Base-by-base conservation (phyloP, 2,888 invertebrate species). In the Agrotis clavis region DNA sequence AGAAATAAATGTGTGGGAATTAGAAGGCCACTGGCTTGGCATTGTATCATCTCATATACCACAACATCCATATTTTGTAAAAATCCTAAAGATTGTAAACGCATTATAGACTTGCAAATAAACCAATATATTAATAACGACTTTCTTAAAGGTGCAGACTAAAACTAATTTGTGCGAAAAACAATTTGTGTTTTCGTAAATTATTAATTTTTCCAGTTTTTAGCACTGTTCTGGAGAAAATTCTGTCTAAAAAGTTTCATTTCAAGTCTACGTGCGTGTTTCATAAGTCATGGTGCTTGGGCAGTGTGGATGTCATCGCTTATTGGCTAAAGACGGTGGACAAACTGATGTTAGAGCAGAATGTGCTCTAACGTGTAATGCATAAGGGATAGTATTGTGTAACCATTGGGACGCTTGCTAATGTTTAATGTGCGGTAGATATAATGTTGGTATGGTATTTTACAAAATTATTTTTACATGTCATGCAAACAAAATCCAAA, bases 221-320 rank as follows among this genome's bases (percentile, higher is more conserved):
- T 35, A 30, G 35, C 35, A 35, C 35, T 54, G 11, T 67, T 18
- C 4, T 30, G 2, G 1, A 14, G 5, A 14, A 41, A 41, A 13
- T 64, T 51, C 21, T 3, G 21, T 50, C 18, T 41, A 41, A 41
- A 18, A 48, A n/a, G 25, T 62, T 30, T 25, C 0, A 47, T 35
- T 62, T 64, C 48, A 69, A 76, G 62, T 72, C 53, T n/a, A 67
- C 48, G 57, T 79, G 41, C 18, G 35, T 60, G 67, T 67, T 65
- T 57, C 21, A 66, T 87, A 82, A 84, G 81, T 84, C 90, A 89
- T 87, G 90, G 88, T 89, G 90, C 83, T 89, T 86, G 88, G 90
- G 86, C 88, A 86, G 83, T 83, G 84, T 87, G 73, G 80, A 77
- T 66, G 80, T 84, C 79, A 67, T 81, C 60, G 71, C 81, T 81